Conservation (phyloP, 2,113 vertebrate genomes). For the Pterocles orientalis region DNA sequence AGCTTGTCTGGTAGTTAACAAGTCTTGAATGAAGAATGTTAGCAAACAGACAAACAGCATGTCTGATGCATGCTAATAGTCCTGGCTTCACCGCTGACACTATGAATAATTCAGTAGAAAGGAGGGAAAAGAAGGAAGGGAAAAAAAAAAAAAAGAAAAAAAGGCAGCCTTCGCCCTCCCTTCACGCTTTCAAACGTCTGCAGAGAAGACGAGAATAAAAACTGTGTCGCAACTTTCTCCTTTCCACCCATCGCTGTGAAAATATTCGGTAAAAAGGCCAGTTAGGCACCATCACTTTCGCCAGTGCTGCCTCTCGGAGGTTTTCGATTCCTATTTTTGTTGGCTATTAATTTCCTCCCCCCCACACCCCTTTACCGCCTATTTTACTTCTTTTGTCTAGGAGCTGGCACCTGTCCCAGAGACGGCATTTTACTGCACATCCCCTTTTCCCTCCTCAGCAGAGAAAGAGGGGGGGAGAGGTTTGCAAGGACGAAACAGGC, state of each 20-base stretch:
- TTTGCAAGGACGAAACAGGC: not conserved
- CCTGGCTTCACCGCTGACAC: conserved; percentile 81
- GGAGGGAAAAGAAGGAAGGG: conserved; percentile 56
- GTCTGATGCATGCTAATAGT: conserved; percentile 90
- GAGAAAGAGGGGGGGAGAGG: conserved; percentile 47
- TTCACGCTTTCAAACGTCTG: conserved; percentile 72
- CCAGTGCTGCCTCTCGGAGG: not conserved
- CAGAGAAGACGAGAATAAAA: conserved; percentile 70
- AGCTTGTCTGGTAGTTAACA: conserved; percentile 91
- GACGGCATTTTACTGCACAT: conserved; percentile 75
- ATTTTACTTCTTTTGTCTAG: conserved; percentile 83
- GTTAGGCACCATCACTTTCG: not conserved
- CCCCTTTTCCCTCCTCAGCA: conserved; percentile 72
- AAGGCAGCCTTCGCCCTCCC: not conserved
- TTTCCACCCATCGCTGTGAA: not conserved
- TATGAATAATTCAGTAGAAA: conserved; percentile 91
- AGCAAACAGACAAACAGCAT: conserved; percentile 91
- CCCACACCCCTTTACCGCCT: conserved; percentile 71
- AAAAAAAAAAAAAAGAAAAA: not conserved
- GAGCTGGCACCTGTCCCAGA: conserved; percentile 86
- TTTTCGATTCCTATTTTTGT: conserved; percentile 36
- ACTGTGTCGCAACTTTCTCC: conserved; percentile 53
- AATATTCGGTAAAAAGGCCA: conserved; percentile 1
- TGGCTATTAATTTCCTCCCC: conserved; percentile 32
- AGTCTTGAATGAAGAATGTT: conserved; percentile 96